Base-by-base conservation (phyloP, 1,140 invertebrate species). In the Brachionus paranguensis region DNA sequence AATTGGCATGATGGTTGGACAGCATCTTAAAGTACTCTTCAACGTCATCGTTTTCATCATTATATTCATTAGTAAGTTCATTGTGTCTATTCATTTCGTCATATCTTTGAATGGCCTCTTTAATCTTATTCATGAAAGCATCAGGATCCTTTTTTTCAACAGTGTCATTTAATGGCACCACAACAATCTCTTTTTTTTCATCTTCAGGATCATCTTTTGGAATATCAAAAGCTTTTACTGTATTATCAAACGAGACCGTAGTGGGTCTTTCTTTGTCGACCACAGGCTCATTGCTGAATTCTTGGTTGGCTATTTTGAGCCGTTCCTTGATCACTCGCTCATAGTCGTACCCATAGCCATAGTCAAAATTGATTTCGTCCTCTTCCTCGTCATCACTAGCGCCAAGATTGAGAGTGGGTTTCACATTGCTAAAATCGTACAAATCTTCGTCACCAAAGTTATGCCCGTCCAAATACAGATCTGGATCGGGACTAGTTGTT, bases 291-390 rank as follows among this genome's bases (percentile, higher is more conserved):
- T 81, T 68, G 24, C n/a, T 37, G 8, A 81, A 68, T 14, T 64
- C 64, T 17, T 81, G 78, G 37, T 81, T 81, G 5, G 53, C 78
- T 27, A 45, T 81, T 81, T 68, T 81, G n/a, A 81, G 53, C 3
- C 78, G 20, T 64, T 81, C 78, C 41, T 64, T 81, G 10, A 81
- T 81, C 11, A 64, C 78, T 41, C 64, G 53, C 14, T 81, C 78
- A 37, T 81, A 81, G n/a, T 81, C 78, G 41, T 81, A 81, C 3
- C 72, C 72, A 20, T 76, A 76, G 11, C 11, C 72, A 76, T 76
- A 76, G 11, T 76, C 72, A 76, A 76, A 76, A 76, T 76, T 76
- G 12, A 76, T 76, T 20, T 76, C 72, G 47, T 76, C 72, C 12
- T 76, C 72, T 0, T 76, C 72, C 20, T 76, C 72, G 14, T 76